Evolutionary conservation across 2,113 vertebrate genomes (phyloP), one percentile per base, ranked within the genome.

Genomic region (Oncorhynchus kisutch): DNA sequence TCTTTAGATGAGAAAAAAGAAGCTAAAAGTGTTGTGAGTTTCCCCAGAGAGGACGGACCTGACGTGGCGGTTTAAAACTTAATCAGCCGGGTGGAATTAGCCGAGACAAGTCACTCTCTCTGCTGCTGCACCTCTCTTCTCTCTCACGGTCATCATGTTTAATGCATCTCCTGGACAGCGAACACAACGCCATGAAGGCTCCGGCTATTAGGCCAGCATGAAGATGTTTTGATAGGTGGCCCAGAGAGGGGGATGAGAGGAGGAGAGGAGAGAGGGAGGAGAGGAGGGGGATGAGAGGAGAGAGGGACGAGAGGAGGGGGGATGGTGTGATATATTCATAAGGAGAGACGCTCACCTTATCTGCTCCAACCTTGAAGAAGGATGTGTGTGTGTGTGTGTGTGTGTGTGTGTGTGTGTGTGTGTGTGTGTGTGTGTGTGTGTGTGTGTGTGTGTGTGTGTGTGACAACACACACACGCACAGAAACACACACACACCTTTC

Each of bases 61-160:
- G 91, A 92, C 94, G 91, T 81, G 82, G 84, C 68, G 65, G 94
- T 95, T 94, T 92, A 84, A 93, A 91, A 92, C 93, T 94, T 91
- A 93, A 95, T 94, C 93, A 91, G 86, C 27, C 75, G 45, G 11
- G 73, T 81, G 75, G 87, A 92, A 94, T 93, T 82, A 93, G 80
- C 83, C 76, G 81, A 86, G 88, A 78, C 76, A 76, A 82, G 81
- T 79, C 85, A 88, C 78, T 62, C n/a, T 62, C n/a, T 22, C 59
- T 62, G 7, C n/a, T 2, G 59, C 59, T 22, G 18, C n/a, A 12
- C n/a, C 59, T 57, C 59, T 62, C 59, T 62, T 82, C 85, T 34
- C 90, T 81, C 62, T 20, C 59, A 24, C 59, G 59, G 59, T 62
- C n/a, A 91, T 94, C 91, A 90, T 92, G 90, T 91, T 88, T 77